Base-by-base conservation (phyloP, 2,797 vertebrate genomes). In the Malacoctenus gilli region DNA sequence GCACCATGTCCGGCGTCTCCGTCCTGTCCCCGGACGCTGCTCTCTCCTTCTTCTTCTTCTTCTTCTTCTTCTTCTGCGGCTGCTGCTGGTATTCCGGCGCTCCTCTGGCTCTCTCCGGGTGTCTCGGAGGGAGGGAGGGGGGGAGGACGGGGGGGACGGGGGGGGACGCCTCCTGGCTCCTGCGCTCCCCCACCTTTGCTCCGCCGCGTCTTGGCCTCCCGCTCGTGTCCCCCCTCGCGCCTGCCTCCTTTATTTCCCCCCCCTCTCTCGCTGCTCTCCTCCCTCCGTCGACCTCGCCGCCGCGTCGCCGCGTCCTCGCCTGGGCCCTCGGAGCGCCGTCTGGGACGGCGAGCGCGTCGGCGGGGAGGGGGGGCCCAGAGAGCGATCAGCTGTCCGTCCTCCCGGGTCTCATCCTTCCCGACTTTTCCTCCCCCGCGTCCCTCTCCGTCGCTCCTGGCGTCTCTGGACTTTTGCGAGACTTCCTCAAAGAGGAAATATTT, bases 1-100 rank as follows among this genome's bases (percentile, higher is more conserved):
- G 79, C 84, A 86, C 85, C 92, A 93, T 93, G 84, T 89, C 89
- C 87, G 47, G 75, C 71, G 37, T n/a, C n/a, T n/a, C n/a, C n/a
- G n/a, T n/a, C n/a, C n/a, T n/a, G n/a, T n/a, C n/a, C n/a, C n/a
- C n/a, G 5, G 62, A 66, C 77, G 75, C 54, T 69, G 80, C 77
- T 71, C 74, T 82, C 66, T 79, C 81, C 76, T 79, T 85, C 68
- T 59, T 64, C 50, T 14, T 41, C 72, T 85, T 59, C 80, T 72
- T 51, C 52, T 43, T 37, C 37, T 76, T 85, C 62, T 68, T 78
- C 20, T 64, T 61, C 72, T n/a, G n/a, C n/a, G n/a, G n/a, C n/a
- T n/a, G n/a, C n/a, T n/a, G n/a, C n/a, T n/a, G n/a, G n/a, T n/a
- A n/a, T n/a, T 2, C 25, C 25, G 4, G 25, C 25, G 9, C 25